Conservation (phyloP, 2,888 invertebrate genomes). For the Tipula unca region DNA sequence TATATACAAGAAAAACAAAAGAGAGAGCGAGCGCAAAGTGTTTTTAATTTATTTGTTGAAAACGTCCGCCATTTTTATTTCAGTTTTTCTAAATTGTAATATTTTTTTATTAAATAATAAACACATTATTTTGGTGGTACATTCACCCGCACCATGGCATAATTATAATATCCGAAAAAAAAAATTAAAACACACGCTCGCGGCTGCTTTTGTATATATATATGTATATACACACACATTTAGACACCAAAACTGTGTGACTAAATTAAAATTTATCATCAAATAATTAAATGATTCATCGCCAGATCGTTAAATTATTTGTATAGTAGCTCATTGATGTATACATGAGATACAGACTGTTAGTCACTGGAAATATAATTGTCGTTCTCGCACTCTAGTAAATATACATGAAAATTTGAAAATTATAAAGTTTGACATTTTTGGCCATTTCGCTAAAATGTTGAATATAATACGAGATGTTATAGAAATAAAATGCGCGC, state of each 20-base stretch:
- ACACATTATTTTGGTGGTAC: not conserved
- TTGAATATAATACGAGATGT: not conserved
- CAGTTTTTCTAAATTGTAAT: not conserved
- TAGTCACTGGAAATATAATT: conserved; percentile 8
- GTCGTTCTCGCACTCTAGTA: not conserved
- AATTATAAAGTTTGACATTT: not conserved
- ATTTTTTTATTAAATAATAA: not conserved
- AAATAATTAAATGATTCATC: not conserved
- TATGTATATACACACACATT: no score
- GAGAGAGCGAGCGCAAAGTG: not conserved
- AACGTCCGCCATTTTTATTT: not conserved
- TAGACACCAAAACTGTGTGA: no score
- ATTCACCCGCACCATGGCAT: not conserved
- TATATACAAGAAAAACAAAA: not conserved
- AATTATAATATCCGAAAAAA: not conserved
- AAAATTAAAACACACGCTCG: no score
- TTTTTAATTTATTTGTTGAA: not conserved
- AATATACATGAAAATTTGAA: not conserved
- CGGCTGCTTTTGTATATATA: not conserved
- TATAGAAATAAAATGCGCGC: not conserved
- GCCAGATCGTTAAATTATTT: not conserved
- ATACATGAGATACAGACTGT: not conserved
- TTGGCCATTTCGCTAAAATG: not conserved
- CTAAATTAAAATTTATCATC: not conserved
- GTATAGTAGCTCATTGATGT: not conserved